These are phyloP conservation scores for Noctua janthe DNA, from an alignment of 2,888 invertebrate genomes.

Conservation along the genomic window DNA sequence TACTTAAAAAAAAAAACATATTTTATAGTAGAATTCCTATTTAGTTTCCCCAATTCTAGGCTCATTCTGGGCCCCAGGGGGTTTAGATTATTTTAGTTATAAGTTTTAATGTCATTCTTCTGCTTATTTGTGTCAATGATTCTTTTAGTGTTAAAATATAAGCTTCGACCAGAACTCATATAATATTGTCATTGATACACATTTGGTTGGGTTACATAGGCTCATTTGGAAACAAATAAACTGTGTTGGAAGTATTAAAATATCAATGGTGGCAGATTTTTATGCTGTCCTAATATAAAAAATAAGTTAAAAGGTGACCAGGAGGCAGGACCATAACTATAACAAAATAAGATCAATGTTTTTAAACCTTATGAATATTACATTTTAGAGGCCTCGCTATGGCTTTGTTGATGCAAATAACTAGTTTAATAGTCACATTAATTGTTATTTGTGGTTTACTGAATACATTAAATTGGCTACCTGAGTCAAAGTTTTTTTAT, in stretches of 20 bases:
- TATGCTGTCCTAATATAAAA: no score
- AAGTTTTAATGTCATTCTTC: neutral
- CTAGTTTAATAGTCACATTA: conserved; percentile 37
- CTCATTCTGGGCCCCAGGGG: neutral
- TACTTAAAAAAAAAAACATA: neutral
- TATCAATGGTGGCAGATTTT: neutral
- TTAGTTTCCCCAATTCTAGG: neutral
- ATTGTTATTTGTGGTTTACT: conserved; percentile 29
- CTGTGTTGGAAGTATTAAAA: neutral
- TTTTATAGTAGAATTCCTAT: neutral
- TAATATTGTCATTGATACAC: neutral
- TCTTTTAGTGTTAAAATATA: neutral
- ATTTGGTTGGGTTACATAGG: neutral
- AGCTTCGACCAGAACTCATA: neutral
- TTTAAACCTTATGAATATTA: conserved; percentile 17
- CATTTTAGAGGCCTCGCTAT: conserved; percentile 10
- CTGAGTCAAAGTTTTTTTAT: neutral
- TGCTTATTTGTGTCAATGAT: neutral
- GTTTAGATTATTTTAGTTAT: no score
- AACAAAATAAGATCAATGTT: conserved; percentile 16
- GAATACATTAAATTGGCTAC: conserved; percentile 39
- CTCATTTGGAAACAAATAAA: neutral
- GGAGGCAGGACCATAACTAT: neutral
- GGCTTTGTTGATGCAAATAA: conserved; percentile 39
- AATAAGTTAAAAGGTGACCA: neutral